phyloP scores from a whole-genome alignment of 1,140 invertebrate genomes.

The Aphaenogaster ashmeadi region DNA sequence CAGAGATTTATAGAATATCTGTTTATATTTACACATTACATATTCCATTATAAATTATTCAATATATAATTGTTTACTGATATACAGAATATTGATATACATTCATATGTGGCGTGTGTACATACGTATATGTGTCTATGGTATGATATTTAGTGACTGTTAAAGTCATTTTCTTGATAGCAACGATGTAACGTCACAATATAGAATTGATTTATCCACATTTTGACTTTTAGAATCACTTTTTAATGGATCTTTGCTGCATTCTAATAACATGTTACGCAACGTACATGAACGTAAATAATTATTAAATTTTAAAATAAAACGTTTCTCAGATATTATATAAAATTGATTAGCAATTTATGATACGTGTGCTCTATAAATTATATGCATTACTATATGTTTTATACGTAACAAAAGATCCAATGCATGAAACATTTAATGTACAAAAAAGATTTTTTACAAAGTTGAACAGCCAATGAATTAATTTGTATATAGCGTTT shows the following conservation, averaged over 20 bases:
- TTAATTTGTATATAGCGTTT: constrained; percentile 6
- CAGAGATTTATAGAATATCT: constrained; percentile 24
- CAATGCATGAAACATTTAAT: constrained; percentile 7
- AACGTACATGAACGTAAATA: not conserved
- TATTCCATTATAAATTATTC: not conserved
- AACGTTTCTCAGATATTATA: not conserved
- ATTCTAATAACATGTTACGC: not conserved
- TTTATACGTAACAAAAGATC: not conserved
- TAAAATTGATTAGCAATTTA: not conserved
- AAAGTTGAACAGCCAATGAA: not conserved
- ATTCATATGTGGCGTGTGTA: not conserved
- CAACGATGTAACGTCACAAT: not conserved
- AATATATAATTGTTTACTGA: not conserved
- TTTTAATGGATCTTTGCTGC: not conserved
- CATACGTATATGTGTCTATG: not conserved
- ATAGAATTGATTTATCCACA: not conserved
- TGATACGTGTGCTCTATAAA: not conserved
- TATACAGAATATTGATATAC: not conserved
- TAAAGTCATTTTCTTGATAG: constrained; percentile 18
- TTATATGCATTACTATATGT: not conserved
- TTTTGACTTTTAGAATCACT: not conserved
- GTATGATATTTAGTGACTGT: not conserved
- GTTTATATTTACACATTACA: constrained; percentile 33
- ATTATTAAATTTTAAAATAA: constrained; percentile 2
- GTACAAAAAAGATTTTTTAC: not conserved